Base-by-base conservation (phyloP, 2,797 vertebrate species). In the Lutjanus argentimaculatus region DNA sequence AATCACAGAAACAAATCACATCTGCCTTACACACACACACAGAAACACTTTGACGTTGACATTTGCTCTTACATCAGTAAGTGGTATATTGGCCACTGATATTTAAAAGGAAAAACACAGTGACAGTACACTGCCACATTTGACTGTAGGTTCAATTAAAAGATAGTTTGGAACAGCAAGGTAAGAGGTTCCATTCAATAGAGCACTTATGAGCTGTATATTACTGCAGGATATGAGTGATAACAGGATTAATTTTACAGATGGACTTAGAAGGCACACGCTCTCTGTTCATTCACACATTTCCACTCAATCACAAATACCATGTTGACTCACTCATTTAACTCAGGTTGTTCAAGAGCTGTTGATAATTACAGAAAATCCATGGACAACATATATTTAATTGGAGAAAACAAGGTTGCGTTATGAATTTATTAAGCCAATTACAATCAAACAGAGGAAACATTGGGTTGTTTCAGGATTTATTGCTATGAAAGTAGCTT, bases 341-440 rank as follows among this genome's bases (percentile, higher is more conserved):
- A 72, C 59, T 42, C 17, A 14, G 51, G 25, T 76, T 75, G 70
- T 72, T 63, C 4, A 67, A 75, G 51, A 59, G 72, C 72, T 77
- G 15, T 43, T 61, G 22, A 69, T 85, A 74, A 85, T 75, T 63
- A 58, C 25, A 77, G 76, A 73, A 82, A 72, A 79, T 77, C 49
- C 53, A 71, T 30, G 11, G 48, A 82, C 65, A 63, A 9, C 73
- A 52, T 77, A 36, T 8, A 71, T 70, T 68, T 40, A 56, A 79
- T 21, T 77, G 30, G 16, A 66, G 64, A 66, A 74, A 73, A 77
- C 48, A 79, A 56, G 51, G 25, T 30, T 69, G 57, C 55, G 48
- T 40, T 43, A 68, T 72, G 49, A 80, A 77, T 67, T 6, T 49
- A 57, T 78, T 61, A 59, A 65, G 40, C 22, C 40, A 79, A 61